phyloP scores from a whole-genome alignment of 2,797 vertebrate species.

The Epinephelus awoara region DNA sequence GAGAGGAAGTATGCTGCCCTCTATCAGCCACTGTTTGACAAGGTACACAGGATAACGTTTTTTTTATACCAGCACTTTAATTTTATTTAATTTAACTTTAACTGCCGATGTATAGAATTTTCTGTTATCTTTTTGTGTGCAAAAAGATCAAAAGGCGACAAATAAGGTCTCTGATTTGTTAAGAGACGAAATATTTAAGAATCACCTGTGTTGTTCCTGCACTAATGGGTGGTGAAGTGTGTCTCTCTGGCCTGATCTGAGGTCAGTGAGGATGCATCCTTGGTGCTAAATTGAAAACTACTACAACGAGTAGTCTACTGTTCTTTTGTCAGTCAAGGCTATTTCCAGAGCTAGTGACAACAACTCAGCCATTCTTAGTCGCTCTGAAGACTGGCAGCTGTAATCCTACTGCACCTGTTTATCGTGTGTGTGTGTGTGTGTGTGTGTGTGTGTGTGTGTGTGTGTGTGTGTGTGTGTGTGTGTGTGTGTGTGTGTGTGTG shows the following conservation, averaged over 20 bases:
- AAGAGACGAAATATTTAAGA: background rate
- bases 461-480: background rate
- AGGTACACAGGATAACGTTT: conserved; percentile 82
- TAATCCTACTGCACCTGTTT: conserved; percentile 72
- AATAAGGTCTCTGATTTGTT: background rate
- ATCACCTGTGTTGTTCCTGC: conserved; percentile 17
- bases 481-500: conserved; percentile 3
- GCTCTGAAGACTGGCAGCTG: conserved; percentile 67
- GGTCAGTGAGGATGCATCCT: conserved; percentile 59
- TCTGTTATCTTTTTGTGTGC: background rate
- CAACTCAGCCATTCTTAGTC: conserved; percentile 65
- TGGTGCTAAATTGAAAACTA: conserved; percentile 82
- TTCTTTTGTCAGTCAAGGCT: conserved; percentile 71
- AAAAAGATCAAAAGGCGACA: background rate
- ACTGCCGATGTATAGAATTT: background rate
- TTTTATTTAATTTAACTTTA: background rate
- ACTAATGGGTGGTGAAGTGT: conserved; percentile 32
- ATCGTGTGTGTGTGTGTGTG: background rate
- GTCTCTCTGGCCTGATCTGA: conserved; percentile 37
- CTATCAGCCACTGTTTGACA: conserved; percentile 96
- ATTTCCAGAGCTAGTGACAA: conserved; percentile 82
- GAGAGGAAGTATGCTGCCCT: conserved; percentile 96
- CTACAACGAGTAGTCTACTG: conserved; percentile 72
- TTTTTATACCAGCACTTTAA: background rate
- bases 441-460: background rate